Base-by-base conservation (phyloP, 2,888 invertebrate species). In the Oscheius sp. region DNA sequence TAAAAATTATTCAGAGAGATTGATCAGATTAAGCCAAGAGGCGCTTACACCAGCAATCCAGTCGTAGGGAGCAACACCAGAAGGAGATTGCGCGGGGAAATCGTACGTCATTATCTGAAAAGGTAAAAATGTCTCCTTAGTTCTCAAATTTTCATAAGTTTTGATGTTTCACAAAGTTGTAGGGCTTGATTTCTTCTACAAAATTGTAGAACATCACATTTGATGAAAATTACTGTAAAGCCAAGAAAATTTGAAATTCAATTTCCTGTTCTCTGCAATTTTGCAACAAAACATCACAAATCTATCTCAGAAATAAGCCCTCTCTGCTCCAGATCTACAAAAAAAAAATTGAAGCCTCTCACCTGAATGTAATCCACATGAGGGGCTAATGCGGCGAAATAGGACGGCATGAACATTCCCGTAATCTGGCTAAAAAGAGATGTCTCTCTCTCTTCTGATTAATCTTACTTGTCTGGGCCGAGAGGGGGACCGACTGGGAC, bases 31-130 rank as follows among this genome's bases (percentile, higher is more conserved):
- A 20, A 25, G 25, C n/a, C n/a, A 37, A 10, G 10, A 42, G 39
- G 5, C 15, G 29, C 67, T 55, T n/a, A 58, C 58, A 3, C 65
- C 65, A 25, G 70, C 65, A 12, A 84, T 75, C 83, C 84, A 84
- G 29, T 70, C 73, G 45, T 75, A 72, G 0, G 84, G 84, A 10
- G 84, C 79, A 15, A 82, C 76, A 3, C 79, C 84, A 20, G 73
- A 57, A 2, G 74, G 70, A 57, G 69, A 55, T 12, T 70, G 33
- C 15, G 77, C 71, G 10, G 70, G 71, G 34, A 73, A 84, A 53
- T 84, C 84, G 65, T 84, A 84, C 1, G 83, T 84, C 84, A 84
- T 84, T 6, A 84, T 65, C 68, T 78, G 57, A 39, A 72, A 53
- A n/a, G 8, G 10, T n/a, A 10, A 15, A 15, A 29, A 2, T 31